phyloP scores from a whole-genome alignment of 2,888 invertebrate species.

The Malachius bipustulatus region DNA sequence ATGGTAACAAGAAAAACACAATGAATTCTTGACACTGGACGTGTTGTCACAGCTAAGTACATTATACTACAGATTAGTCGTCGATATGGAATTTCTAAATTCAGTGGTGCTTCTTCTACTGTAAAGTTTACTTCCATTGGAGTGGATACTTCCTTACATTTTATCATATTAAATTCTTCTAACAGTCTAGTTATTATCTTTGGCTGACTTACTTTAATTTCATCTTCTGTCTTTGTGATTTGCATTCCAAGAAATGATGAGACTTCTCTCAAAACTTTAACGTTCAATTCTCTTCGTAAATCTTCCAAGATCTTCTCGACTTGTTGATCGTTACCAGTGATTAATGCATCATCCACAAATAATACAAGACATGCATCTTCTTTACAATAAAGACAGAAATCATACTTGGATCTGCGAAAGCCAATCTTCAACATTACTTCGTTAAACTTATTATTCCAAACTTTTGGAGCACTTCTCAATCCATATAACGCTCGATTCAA shows the following conservation, averaged over 20 bases:
- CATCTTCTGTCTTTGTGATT: constrained; percentile 11
- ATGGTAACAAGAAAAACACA: no score
- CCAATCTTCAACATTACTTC: constrained; percentile 11
- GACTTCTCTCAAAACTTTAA: constrained; percentile 12
- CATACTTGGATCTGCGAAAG: constrained; percentile 15
- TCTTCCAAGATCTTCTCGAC: constrained; percentile 2
- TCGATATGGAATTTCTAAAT: constrained; percentile 7
- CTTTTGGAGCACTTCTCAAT: constrained; percentile 15
- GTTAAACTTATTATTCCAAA: constrained; percentile 16
- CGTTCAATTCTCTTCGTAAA: constrained; percentile 6
- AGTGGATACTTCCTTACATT: constrained; percentile 11
- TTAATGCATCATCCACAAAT: constrained; percentile 13
- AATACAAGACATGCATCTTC: constrained; percentile 10
- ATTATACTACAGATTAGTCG: constrained; percentile 10
- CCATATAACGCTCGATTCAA: constrained; percentile 20
- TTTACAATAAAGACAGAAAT: constrained; percentile 15
- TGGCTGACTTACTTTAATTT: constrained; percentile 13
- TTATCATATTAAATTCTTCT: constrained; percentile 12
- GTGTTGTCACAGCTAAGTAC: neutral
- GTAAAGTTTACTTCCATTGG: constrained; percentile 17
- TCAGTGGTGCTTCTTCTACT: constrained; percentile 5
- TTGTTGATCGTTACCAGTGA: constrained; percentile 7
- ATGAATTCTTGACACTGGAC: neutral
- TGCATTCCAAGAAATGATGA: constrained; percentile 16
- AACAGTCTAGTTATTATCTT: constrained; percentile 13